A percentile compares a stretch with the other conserved stretches of the same genome.
Conservation (phyloP, 2,797 vertebrate species). For the Acipenser transmontanus region DNA sequence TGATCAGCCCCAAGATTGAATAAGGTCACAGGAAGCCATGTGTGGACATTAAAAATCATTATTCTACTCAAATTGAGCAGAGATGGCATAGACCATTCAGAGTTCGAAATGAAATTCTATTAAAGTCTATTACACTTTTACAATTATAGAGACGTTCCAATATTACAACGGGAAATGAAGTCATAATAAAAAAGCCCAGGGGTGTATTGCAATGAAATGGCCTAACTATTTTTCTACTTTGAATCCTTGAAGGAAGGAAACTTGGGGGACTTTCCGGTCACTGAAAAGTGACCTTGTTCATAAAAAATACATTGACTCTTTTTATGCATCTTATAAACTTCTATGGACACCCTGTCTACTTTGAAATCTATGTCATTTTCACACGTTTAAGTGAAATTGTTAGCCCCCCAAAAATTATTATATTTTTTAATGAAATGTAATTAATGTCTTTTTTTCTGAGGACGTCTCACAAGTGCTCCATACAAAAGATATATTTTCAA, state of each 20-base stretch:
- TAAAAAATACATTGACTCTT: constrained; percentile 56
- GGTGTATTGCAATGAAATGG: constrained; percentile 98
- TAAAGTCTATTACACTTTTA: constrained; percentile 99
- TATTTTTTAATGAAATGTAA: too few relatives aligned
- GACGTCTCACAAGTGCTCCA: too few relatives aligned
- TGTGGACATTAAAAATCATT: constrained; percentile 99
- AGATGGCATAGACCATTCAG: constrained; percentile 88
- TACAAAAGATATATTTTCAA: too few relatives aligned
- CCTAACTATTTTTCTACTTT: constrained; percentile 89
- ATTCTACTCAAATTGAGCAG: constrained; percentile 98
- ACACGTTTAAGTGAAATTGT: constrained; percentile 45
- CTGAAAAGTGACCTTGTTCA: constrained; percentile 90
- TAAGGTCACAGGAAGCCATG: constrained; percentile 99
- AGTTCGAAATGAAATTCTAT: constrained; percentile 99
- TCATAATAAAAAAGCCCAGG: constrained; percentile 99
- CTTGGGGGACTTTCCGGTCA: constrained; percentile 80
- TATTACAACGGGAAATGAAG: constrained; percentile 99
- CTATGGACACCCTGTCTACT: constrained; percentile 32
- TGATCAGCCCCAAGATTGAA: constrained; percentile 98
- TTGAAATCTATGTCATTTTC: constrained; percentile 34
- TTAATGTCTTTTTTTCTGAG: too few relatives aligned
- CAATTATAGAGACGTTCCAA: constrained; percentile 99
- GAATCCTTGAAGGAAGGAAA: constrained; percentile 89
- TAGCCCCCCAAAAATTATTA: constrained; percentile 18
- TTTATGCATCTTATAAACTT: constrained; percentile 35